Percentiles rank a stretch among this genome's conserved stretches.
Evolutionary conservation across 2,888 invertebrate species (phyloP).

Genomic region (Eupithecia exiguata): DNA sequence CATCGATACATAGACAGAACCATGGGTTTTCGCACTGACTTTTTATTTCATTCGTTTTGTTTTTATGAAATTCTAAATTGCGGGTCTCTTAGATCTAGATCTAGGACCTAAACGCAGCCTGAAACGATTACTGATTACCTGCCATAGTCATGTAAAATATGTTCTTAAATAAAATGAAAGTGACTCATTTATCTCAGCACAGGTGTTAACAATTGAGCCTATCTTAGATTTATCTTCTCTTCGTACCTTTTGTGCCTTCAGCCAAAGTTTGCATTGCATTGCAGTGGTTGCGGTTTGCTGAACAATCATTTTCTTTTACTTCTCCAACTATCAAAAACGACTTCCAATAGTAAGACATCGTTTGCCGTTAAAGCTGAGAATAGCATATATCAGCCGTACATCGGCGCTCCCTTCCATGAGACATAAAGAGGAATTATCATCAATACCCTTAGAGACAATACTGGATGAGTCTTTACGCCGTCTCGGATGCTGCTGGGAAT

Average conservation of each 20-base stretch:
- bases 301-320: neutral
- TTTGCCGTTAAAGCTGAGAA: slow-evolving; percentile 52
- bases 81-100: neutral
- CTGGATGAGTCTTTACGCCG: slow-evolving; percentile 63
- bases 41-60: slow-evolving; percentile 10
- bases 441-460: slow-evolving; percentile 67
- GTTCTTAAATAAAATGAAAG: no score
- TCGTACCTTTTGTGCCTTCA: neutral
- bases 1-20: slow-evolving; percentile 38
- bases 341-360: slow-evolving; percentile 47
- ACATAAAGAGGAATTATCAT: slow-evolving; percentile 72
- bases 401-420: slow-evolving; percentile 58
- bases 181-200: neutral
- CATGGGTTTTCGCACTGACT: slow-evolving; percentile 23
- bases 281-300: neutral
- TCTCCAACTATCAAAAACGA: slow-evolving; percentile 25
- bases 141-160: no score
- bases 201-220: neutral
- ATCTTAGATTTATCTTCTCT: neutral
- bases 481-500: slow-evolving; percentile 56
- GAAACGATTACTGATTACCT: neutral
- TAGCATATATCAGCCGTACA: slow-evolving; percentile 55
- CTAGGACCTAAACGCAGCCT: neutral
- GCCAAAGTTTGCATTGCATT: neutral
- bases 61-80: neutral